Conservation (phyloP, 2,888 invertebrate genomes). For the Orthosia gothica region DNA sequence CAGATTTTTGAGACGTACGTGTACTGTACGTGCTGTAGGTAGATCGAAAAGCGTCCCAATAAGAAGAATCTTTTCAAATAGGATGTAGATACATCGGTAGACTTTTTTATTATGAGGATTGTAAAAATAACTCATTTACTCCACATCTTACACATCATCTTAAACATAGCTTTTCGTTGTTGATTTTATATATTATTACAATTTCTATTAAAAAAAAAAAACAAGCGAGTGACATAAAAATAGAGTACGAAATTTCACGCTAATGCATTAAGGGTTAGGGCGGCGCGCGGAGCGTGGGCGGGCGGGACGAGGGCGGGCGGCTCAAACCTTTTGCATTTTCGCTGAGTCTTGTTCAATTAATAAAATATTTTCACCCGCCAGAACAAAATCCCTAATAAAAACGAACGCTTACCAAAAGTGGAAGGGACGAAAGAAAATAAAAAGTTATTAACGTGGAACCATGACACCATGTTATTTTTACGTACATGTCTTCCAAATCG, state of each 20-base stretch:
- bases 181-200: neutral
- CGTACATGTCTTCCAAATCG: neutral
- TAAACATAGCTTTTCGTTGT: slow-evolving; percentile 3
- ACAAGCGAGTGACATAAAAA: slow-evolving; percentile 42
- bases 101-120: too few relatives aligned
- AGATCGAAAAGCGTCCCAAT: slow-evolving; percentile 1
- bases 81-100: neutral
- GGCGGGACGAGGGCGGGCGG: slow-evolving; percentile 63
- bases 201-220: slow-evolving; percentile 28
- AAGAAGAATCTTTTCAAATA: neutral
- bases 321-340: slow-evolving; percentile 69
- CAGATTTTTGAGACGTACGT: slow-evolving; percentile 70
- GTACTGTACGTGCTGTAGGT: slow-evolving; percentile 31
- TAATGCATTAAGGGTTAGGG: slow-evolving; percentile 62
- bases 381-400: slow-evolving; percentile 56
- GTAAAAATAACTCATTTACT: neutral
- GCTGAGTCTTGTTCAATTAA: slow-evolving; percentile 75
- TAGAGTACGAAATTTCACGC: slow-evolving; percentile 43
- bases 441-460: slow-evolving; percentile 22
- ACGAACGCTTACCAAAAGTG: slow-evolving; percentile 30
- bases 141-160: neutral
- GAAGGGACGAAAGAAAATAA: slow-evolving; percentile 18
- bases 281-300: slow-evolving; percentile 49
- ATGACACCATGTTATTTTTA: slow-evolving; percentile 4
- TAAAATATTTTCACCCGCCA: slow-evolving; percentile 68